A percentile compares a stretch with the other conserved stretches of the same genome.
phyloP scores from a whole-genome alignment of 2,797 vertebrate species.

The Cynopterus sphinx region DNA sequence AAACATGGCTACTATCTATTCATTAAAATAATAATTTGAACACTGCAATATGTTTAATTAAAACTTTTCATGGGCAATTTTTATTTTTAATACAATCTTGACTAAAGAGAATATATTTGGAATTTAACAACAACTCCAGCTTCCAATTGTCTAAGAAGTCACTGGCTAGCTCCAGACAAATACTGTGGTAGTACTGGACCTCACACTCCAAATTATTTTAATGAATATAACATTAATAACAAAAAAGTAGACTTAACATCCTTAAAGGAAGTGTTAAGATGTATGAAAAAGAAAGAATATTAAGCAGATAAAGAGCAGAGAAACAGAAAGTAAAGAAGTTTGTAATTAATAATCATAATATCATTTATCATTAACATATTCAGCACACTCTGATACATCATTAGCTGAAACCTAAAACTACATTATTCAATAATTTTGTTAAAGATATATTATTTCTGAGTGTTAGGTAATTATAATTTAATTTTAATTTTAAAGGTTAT shows the following conservation, averaged over 20 bases:
- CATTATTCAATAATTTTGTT: not conserved
- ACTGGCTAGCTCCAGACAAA: not conserved
- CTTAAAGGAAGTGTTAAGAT: not conserved
- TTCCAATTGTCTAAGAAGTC: not conserved
- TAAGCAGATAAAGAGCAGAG: constrained; percentile 58
- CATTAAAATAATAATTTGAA: not conserved
- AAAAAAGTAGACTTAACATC: constrained; percentile 20
- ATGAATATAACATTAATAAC: constrained; percentile 8
- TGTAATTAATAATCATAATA: not conserved
- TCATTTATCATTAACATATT: not conserved
- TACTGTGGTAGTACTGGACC: not conserved
- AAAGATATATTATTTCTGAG: not conserved
- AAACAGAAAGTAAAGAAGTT: not conserved
- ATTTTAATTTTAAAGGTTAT: constrained; percentile 14
- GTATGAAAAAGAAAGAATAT: not conserved
- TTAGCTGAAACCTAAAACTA: not conserved
- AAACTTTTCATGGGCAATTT: not conserved
- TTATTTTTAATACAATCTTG: not conserved
- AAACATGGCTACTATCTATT: not conserved
- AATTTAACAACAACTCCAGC: not conserved
- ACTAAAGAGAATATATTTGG: not conserved
- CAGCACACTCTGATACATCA: not conserved
- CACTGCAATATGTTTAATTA: constrained; percentile 28
- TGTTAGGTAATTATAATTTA: not conserved
- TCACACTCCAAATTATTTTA: not conserved